A percentile compares a stretch with the other conserved stretches of the same genome.
Conservation (phyloP, 2,888 invertebrate genomes). For the Augochlorella aurata region DNA sequence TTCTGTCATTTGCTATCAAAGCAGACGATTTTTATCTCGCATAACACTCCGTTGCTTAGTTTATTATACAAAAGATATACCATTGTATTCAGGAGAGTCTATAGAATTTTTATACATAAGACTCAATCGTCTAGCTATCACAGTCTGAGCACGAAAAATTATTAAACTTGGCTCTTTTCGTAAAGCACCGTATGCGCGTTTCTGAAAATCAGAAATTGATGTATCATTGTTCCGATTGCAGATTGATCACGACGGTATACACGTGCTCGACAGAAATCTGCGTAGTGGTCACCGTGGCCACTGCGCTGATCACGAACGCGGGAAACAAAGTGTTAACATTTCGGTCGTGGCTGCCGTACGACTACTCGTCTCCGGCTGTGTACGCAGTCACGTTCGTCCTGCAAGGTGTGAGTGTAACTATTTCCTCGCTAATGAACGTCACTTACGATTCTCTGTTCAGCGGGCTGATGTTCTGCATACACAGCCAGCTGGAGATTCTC, state of each 20-base stretch:
- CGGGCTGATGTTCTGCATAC: slow-evolving; percentile 1
- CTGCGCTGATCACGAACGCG: not conserved
- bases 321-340: not conserved
- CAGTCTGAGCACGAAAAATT: not conserved
- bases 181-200: too few relatives aligned
- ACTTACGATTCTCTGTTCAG: slow-evolving; percentile 2
- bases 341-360: not conserved
- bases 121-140: not conserved
- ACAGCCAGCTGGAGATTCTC: not conserved
- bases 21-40: too few relatives aligned
- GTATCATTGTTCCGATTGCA: not conserved
- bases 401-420: not conserved
- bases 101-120: not conserved
- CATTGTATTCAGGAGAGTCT: too few relatives aligned
- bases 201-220: too few relatives aligned
- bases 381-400: not conserved
- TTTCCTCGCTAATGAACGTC: not conserved
- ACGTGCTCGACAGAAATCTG: not conserved
- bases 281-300: not conserved
- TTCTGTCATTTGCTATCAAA: too few relatives aligned
- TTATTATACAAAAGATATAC: not conserved
- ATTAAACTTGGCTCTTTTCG: too few relatives aligned
- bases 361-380: not conserved
- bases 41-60: too few relatives aligned
- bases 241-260: not conserved